These are phyloP conservation scores for Himalopsyche anomala DNA, from an alignment of 2,888 invertebrate genomes.

Conservation along the genomic window DNA sequence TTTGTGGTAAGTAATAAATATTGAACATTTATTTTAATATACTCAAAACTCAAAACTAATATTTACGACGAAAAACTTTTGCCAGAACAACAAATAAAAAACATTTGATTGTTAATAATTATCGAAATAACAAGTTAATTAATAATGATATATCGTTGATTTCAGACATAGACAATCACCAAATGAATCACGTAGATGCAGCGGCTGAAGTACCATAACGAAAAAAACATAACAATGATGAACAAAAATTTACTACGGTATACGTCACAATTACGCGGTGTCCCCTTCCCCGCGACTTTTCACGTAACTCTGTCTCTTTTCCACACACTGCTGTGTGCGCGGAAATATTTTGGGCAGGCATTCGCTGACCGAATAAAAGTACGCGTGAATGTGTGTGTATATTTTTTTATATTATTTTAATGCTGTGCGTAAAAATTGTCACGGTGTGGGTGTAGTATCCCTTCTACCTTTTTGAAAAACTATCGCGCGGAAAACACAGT, in stretches of 20 bases:
- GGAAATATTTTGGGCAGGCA: constrained; percentile 42
- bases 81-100: too few relatives aligned
- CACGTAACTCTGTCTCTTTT: constrained; percentile 10
- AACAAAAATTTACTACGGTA: constrained; percentile 39
- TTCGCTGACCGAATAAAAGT: constrained; percentile 38
- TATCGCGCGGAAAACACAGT: constrained; percentile 29
- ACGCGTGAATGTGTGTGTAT: constrained; percentile 4
- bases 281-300: constrained; percentile 21
- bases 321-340: background rate
- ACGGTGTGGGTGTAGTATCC: constrained; percentile 12
- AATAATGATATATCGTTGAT: background rate
- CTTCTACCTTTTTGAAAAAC: constrained; percentile 42
- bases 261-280: constrained; percentile 37
- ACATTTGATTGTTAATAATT: too few relatives aligned
- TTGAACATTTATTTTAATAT: too few relatives aligned
- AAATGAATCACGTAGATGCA: constrained; percentile 22
- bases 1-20: too few relatives aligned
- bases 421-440: constrained; percentile 38
- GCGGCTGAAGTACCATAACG: constrained; percentile 27
- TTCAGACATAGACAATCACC: constrained; percentile 17
- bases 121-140: too few relatives aligned
- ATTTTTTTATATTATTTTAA: background rate
- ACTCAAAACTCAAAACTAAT: too few relatives aligned
- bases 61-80: too few relatives aligned
- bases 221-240: constrained; percentile 40